Evolutionary conservation across 2,797 vertebrate genomes (phyloP), one percentile per base, ranked within the genome.

Genomic region (Acestrorhynchus altus): DNA sequence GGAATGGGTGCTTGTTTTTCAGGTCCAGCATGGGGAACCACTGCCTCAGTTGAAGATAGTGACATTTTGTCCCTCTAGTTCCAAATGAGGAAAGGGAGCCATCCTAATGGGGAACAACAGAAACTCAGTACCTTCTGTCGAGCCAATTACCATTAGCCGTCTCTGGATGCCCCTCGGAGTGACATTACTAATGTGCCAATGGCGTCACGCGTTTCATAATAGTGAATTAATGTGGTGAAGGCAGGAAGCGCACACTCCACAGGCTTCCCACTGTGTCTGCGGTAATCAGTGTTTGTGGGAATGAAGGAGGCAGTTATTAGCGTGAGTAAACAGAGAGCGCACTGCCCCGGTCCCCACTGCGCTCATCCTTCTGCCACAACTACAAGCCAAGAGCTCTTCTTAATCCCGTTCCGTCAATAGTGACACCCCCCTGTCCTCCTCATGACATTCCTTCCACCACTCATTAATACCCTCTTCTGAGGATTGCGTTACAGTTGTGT

Each of bases 271-370:
- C 87, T 77, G 83, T 73, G 83, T 79, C 84, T 85, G 84, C 82
- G 46, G 87, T 88, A 90, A 90, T 90, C 89, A 90, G 86, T 80
- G 84, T 77, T 89, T 82, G 84, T 84, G 81, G 86, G 79, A 86
- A 85, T 79, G 80, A 78, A 87, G 83, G 77, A 85, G 73, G 77
- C 83, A 85, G 86, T 86, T 76, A 88, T 89, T 90, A 87, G 86
- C 84, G 67, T 54, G 77, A 85, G 86, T 88, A 86, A 89, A 88
- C 84, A 87, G 76, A 83, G 87, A 82, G 86, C 79, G 86, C 86
- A 85, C 72, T 81, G 83, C 72, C 54, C 65, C 52, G 69, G 72
- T 83, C 56, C 72, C 81, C 76, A 82, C 83, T 85, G 73, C 74
- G 88, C 78, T 83, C 79, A 52, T 83, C 79, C 71, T 57, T 84